Percentiles rank a stretch among this genome's conserved stretches.
Conservation (phyloP, 2,113 vertebrate genomes). For the Ciconia boyciana region DNA sequence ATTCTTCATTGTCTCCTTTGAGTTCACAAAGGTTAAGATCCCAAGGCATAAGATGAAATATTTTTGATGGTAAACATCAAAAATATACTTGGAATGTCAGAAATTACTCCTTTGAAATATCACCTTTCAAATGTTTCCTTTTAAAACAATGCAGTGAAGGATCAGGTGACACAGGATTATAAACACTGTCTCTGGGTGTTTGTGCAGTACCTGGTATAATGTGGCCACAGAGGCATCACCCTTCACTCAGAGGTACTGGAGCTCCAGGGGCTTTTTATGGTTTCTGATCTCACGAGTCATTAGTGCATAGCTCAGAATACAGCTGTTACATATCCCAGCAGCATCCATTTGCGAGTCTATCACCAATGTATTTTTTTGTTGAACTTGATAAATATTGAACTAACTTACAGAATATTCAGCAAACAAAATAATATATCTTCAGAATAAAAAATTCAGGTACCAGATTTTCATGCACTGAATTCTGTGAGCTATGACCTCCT, state of each 20-base stretch:
- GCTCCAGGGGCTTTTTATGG: neutral
- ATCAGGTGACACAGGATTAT: neutral
- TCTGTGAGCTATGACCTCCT: neutral
- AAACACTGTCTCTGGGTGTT: neutral
- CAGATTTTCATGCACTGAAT: neutral
- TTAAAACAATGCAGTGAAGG: neutral
- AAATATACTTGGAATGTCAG: constrained; percentile 28
- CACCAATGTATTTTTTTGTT: neutral
- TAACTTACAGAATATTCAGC: neutral
- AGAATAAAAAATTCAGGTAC: neutral
- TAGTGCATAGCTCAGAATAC: neutral
- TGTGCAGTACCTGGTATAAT: neutral
- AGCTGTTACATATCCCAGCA: neutral
- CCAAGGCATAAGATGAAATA: neutral
- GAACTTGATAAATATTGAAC: neutral
- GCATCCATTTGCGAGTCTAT: neutral
- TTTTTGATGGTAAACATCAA: neutral
- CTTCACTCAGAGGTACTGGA: neutral
- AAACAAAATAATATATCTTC: neutral
- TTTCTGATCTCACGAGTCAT: neutral
- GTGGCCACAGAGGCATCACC: neutral
- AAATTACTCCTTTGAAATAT: neutral
- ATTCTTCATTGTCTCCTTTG: neutral
- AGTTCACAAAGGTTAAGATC: neutral
- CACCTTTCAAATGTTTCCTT: neutral